phyloP scores from a whole-genome alignment of 2,113 vertebrate genomes.

The Tetrax tetrax region DNA sequence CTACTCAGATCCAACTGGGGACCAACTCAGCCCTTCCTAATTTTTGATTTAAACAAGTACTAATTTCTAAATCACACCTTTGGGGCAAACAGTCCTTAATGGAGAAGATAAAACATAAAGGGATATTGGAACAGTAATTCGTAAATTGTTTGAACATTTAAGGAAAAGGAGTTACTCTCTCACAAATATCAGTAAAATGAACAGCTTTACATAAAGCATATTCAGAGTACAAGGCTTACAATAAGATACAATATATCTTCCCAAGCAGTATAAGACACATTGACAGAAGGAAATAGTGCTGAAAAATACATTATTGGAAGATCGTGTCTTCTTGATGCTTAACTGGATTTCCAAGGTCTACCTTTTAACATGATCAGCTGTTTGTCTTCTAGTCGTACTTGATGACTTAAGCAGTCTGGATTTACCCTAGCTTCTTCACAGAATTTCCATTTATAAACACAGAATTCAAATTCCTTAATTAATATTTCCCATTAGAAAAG shows the following conservation, averaged over 20 bases:
- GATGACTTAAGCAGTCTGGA: not conserved
- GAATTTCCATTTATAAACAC: not conserved
- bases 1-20: not conserved
- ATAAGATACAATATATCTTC: not conserved
- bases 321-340: fast-evolving
- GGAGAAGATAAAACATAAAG: not conserved
- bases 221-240: not conserved
- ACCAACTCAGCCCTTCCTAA: not conserved
- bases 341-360: not conserved
- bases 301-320: not conserved
- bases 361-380: not conserved
- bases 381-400: not conserved
- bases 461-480: slow-evolving; percentile 32
- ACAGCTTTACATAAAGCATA: not conserved
- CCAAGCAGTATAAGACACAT: not conserved
- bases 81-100: not conserved
- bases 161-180: not conserved
- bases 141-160: not conserved
- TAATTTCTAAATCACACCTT: not conserved
- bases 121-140: not conserved
- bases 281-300: not conserved
- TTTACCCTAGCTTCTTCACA: not conserved
- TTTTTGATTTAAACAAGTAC: not conserved
- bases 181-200: not conserved
- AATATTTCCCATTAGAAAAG: slow-evolving; percentile 23